Evolutionary conservation across 2,113 vertebrate genomes (phyloP).

Genomic region (Spea multiplicata): DNA sequence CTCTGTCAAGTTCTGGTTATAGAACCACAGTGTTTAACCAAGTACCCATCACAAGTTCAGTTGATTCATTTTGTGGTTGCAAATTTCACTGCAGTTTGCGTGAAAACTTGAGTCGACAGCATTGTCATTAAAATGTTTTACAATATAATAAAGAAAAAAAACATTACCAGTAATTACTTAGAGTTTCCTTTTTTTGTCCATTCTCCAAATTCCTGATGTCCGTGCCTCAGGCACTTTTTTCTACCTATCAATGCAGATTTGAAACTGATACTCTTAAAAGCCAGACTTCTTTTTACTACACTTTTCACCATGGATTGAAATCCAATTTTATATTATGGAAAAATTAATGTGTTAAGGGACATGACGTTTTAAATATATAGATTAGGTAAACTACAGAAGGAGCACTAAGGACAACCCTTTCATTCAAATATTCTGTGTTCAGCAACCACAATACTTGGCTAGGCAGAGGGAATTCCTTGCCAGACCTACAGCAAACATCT

Average conservation of each 20-base stretch:
- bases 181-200: not conserved
- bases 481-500: constrained; percentile 34
- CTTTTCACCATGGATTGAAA: not conserved
- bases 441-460: constrained; percentile 2
- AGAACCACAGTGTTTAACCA: too few species aligned
- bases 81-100: too few species aligned
- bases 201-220: not conserved
- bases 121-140: too few species aligned
- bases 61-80: too few species aligned
- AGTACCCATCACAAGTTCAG: too few species aligned
- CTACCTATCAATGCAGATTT: not conserved
- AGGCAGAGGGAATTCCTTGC: not conserved
- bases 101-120: too few species aligned
- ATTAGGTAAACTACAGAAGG: constrained; percentile 1
- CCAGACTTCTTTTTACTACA: not conserved
- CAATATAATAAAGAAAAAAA: too few species aligned
- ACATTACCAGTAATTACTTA: not conserved
- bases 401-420: not conserved
- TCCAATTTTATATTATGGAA: constrained; percentile 11
- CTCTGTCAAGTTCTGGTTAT: too few species aligned
- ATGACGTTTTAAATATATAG: not conserved
- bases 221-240: constrained; percentile 4
- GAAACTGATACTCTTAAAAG: constrained; percentile 3
- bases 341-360: not conserved
- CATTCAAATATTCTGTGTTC: not conserved